Conservation (phyloP, 2,797 vertebrate species). For the Manis crassicaudata region DNA sequence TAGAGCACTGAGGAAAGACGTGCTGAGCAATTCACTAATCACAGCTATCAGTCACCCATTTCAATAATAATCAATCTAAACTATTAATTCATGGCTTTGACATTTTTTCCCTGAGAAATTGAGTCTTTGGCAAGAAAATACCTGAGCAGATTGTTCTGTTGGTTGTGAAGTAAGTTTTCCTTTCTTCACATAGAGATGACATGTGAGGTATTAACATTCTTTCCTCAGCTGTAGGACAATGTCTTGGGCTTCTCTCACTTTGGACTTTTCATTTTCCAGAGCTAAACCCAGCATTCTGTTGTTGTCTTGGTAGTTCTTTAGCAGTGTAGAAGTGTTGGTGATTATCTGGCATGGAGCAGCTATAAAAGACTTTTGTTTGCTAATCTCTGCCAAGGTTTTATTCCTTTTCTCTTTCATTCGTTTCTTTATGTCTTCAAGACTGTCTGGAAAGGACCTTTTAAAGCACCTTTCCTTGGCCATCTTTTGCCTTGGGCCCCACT, state of each 20-base stretch:
- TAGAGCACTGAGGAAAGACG: not conserved
- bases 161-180: conserved; percentile 86
- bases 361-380: conserved; percentile 84
- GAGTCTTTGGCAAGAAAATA: conserved; percentile 72
- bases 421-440: conserved; percentile 93
- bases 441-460: conserved; percentile 94
- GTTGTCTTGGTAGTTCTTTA: conserved; percentile 92
- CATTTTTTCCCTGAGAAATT: not conserved
- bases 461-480: conserved; percentile 90
- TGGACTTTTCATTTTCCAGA: conserved; percentile 93
- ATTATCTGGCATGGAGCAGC: conserved; percentile 82
- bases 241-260: conserved; percentile 89
- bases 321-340: conserved; percentile 81
- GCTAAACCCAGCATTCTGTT: conserved; percentile 93
- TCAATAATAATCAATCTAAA: not conserved
- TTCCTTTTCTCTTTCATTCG: conserved; percentile 95
- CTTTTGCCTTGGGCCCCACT: conserved; percentile 64
- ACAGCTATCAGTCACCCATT: not conserved
- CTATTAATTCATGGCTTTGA: not conserved
- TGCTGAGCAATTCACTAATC: not conserved
- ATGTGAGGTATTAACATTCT: conserved; percentile 90
- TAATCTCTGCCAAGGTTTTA: conserved; percentile 86
- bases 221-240: conserved; percentile 90
- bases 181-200: conserved; percentile 89
- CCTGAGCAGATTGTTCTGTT: conserved; percentile 76